Conservation (phyloP, 2,113 vertebrate genomes). For the Sus scrofa region DNA sequence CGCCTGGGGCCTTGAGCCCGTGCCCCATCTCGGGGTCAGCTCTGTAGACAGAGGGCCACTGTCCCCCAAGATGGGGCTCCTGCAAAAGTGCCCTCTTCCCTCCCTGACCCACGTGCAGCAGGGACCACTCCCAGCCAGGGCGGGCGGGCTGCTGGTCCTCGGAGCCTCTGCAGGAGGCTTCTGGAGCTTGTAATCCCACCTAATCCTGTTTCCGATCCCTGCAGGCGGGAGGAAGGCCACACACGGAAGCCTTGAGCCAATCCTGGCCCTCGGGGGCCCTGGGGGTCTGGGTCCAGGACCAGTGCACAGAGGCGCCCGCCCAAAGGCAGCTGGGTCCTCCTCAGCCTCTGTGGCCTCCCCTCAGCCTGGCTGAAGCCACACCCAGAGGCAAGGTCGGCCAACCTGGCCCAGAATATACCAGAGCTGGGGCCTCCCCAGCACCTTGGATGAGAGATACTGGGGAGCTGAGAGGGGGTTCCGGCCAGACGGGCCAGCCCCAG, state of each 20-base stretch:
- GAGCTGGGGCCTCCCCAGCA: not conserved
- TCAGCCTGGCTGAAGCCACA: not conserved
- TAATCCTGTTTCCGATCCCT: constrained; percentile 46
- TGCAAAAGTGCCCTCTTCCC: not conserved
- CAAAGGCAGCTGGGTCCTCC: too few relatives aligned
- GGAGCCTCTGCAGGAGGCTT: not conserved
- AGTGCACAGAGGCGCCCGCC: not conserved
- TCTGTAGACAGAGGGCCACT: not conserved
- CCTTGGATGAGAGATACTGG: not conserved
- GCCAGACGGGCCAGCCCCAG: not conserved
- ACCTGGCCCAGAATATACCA: not conserved
- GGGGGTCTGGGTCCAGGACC: not conserved
- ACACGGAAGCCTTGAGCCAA: not conserved
- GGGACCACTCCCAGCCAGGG: not conserved
- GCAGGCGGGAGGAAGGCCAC: constrained; percentile 32
- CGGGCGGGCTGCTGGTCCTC: not conserved
- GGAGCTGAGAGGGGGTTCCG: not conserved
- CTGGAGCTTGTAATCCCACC: not conserved
- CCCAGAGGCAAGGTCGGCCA: not conserved
- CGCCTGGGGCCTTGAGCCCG: rapidly evolving
- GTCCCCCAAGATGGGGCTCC: not conserved
- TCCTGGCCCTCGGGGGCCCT: not conserved
- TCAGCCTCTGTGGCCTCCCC: not conserved
- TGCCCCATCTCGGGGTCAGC: not conserved
- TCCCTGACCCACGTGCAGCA: too few relatives aligned